Evolutionary conservation across 2,113 vertebrate species (phyloP), one percentile per base, ranked within the genome.

Genomic region (Barnardius zonarius): DNA sequence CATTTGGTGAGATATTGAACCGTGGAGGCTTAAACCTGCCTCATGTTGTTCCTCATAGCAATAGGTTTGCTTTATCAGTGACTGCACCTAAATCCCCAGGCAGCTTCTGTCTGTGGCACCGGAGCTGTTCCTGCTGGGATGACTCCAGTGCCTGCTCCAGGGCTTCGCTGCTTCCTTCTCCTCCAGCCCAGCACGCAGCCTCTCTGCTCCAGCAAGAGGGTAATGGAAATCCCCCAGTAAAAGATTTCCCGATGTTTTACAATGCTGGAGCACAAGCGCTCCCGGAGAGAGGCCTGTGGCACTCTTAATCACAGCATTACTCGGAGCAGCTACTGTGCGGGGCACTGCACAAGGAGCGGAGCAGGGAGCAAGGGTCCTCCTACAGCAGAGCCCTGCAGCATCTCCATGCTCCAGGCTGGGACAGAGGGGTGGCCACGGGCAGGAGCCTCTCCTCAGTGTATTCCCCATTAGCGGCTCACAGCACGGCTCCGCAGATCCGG

Each of bases 191-290:
- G 41, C 2, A 1, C 4, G 54, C 66, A 2, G 37, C 86, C 64
- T 31, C 87, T 20, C 61, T 27, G 69, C 2, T 3, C 82, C 35
- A 68, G 72, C 46, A 48, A 10, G 49, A 69, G 75, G 31, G 91
- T 18, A 63, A 25, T 33, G 94, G 94, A 96, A 97, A 95, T 93
- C 91, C 92, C 92, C 91, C 77, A 59, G 76, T 88, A 88, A 93
- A 97, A 93, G 52, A 15, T 55, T 51, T 67, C 94, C 95, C 81
- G 88, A 24, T 78, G 95, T 90, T 95, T 94, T 75, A 88, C 68
- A 86, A 33, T 0, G 20, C 70, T 17, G 75, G 11, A 70, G 70
- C 90, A 52, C 74, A 52, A 88, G 86, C 3, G 2, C 68, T 88
- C 59, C 88, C 5, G 9, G 88, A 69, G 88, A 66, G 93, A 55